Evolutionary conservation across 1,140 invertebrate species (phyloP).

Genomic region (Saccostrea glomerata): DNA sequence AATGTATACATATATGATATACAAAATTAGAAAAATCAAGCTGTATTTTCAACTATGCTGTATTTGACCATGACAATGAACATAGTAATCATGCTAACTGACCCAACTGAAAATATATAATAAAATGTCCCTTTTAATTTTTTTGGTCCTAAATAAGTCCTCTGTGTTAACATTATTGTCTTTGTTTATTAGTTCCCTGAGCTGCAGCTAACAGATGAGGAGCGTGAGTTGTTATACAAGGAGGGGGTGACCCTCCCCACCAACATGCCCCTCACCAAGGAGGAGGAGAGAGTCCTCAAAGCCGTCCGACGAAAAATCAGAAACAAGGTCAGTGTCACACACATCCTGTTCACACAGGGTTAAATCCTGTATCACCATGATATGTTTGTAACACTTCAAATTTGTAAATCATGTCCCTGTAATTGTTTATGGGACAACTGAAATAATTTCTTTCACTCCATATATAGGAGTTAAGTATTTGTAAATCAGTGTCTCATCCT

Average conservation of each 20-base stretch:
- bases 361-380: background rate
- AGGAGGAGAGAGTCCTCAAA: conserved; percentile 92
- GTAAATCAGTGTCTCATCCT: no score
- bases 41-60: no score
- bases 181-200: conserved; percentile 69
- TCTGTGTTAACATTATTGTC: background rate
- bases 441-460: background rate
- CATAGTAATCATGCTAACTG: no score
- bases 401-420: no score
- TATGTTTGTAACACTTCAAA: background rate
- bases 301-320: conserved; percentile 94
- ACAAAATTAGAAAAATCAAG: no score
- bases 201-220: conserved; percentile 84
- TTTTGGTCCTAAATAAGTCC: no score
- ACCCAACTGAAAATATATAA: no score
- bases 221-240: conserved; percentile 88
- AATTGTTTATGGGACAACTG: no score
- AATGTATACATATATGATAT: no score
- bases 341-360: background rate
- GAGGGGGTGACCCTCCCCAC: conserved; percentile 90
- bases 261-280: conserved; percentile 90
- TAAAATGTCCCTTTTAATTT: no score
- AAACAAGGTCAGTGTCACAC: conserved; percentile 87
- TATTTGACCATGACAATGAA: no score
- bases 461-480: background rate